Conservation (phyloP, 2,113 vertebrate species). For the Prunella himalayana region DNA sequence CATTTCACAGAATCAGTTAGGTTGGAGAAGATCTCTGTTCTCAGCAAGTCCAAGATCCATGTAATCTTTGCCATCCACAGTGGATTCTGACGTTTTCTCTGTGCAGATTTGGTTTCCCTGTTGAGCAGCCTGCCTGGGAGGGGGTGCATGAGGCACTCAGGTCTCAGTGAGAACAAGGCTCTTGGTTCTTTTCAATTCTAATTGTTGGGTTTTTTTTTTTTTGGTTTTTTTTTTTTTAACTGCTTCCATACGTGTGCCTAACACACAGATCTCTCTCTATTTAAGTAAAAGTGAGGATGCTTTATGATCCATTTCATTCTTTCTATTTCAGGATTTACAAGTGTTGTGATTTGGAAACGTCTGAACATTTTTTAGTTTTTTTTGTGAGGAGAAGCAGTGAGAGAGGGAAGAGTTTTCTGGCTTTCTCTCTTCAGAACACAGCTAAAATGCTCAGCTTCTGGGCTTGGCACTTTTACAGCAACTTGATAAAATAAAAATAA, state of each 20-base stretch:
- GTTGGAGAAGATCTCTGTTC: neutral
- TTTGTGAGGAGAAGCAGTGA: neutral
- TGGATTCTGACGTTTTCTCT: neutral
- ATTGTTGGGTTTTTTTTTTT: too few relatives aligned
- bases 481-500: constrained; percentile 59
- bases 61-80: neutral
- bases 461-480: constrained; percentile 46
- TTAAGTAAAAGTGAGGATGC: constrained; percentile 15
- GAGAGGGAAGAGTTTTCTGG: neutral
- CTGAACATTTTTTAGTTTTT: neutral
- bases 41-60: neutral
- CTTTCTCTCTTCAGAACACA: neutral
- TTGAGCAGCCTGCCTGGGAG: neutral
- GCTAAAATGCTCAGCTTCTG: neutral
- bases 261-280: neutral
- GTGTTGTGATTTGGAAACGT: neutral
- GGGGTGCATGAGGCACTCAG: neutral
- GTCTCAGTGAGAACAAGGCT: neutral
- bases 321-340: neutral
- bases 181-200: neutral
- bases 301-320: constrained; percentile 8
- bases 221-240: neutral
- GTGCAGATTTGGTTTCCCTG: neutral
- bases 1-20: neutral
- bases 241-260: neutral